Conservation (phyloP, 2,113 vertebrate genomes). For the Onychostoma macrolepis region DNA sequence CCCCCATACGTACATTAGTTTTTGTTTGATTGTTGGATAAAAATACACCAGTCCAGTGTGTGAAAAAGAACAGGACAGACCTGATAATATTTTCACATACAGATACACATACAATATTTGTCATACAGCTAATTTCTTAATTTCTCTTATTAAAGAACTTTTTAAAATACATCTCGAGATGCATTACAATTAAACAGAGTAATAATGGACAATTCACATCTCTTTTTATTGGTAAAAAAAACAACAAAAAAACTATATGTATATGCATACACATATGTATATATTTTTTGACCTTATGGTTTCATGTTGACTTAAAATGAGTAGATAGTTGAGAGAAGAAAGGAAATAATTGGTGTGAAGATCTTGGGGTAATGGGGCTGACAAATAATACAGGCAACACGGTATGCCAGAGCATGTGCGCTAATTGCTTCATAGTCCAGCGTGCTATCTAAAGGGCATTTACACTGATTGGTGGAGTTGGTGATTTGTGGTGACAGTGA, state of each 20-base stretch:
- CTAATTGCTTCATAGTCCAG: background rate
- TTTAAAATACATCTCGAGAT: too few relatives aligned
- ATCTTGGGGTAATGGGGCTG: background rate
- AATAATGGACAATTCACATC: background rate
- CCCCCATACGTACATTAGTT: too few relatives aligned
- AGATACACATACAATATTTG: too few relatives aligned
- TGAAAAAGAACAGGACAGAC: too few relatives aligned
- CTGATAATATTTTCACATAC: too few relatives aligned
- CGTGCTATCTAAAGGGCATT: background rate
- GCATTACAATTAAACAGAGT: too few relatives aligned
- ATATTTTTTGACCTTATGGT: background rate
- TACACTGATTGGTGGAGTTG: background rate
- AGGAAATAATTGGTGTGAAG: background rate
- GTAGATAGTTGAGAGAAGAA: background rate
- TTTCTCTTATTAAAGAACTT: background rate
- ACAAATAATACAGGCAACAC: background rate
- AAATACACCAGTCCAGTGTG: background rate
- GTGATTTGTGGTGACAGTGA: background rate
- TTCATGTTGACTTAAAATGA: background rate
- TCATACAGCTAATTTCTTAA: too few relatives aligned
- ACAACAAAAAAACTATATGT: too few relatives aligned
- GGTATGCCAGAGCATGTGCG: background rate
- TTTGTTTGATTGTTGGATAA: background rate
- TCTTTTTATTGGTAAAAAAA: too few relatives aligned
- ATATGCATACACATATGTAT: too few relatives aligned